phyloP scores from a whole-genome alignment of 2,797 vertebrate genomes.

The Neopelma chrysocephalum region DNA sequence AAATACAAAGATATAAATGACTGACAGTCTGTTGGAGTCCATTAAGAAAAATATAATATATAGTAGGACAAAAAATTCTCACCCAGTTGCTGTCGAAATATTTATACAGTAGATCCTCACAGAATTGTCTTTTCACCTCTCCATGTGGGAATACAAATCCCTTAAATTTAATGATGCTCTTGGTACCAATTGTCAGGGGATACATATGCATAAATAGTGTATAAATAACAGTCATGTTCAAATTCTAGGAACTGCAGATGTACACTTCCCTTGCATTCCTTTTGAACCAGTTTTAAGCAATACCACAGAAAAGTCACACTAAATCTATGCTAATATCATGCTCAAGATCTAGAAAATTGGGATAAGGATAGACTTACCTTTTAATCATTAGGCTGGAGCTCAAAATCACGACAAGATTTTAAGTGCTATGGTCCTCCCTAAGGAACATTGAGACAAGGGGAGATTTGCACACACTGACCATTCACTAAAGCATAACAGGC shows the following conservation, averaged over 20 bases:
- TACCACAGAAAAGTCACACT: neutral
- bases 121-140: constrained; percentile 19
- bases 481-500: neutral
- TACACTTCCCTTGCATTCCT: neutral
- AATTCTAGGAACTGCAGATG: neutral
- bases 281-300: neutral
- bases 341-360: neutral
- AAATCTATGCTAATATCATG: neutral
- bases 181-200: neutral
- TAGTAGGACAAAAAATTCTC: neutral
- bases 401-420: neutral
- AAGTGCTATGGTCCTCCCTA: neutral
- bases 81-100: neutral
- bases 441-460: neutral
- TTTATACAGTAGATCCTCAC: constrained; percentile 20
- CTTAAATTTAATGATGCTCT: constrained; percentile 40
- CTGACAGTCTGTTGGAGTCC: neutral
- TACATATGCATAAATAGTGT: neutral
- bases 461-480: neutral
- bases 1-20: neutral
- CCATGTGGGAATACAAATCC: neutral
- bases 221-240: neutral
- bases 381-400: neutral
- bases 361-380: neutral
- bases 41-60: neutral